Conservation (phyloP, 2,113 vertebrate genomes). For the Cryptotis parvus region DNA sequence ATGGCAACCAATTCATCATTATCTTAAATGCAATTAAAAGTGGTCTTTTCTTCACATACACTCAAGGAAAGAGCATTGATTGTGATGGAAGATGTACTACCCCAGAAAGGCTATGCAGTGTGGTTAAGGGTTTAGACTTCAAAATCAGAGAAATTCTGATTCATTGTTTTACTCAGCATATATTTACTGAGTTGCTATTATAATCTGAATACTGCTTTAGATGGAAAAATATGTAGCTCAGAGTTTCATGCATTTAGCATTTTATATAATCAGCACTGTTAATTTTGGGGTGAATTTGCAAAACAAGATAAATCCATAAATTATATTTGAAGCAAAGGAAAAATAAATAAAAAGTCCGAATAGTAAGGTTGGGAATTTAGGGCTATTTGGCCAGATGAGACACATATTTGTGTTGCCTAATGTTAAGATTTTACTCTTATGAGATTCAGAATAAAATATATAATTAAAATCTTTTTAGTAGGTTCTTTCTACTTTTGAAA, state of each 20-base stretch:
- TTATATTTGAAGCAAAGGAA: neutral
- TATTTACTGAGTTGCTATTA: neutral
- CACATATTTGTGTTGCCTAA: neutral
- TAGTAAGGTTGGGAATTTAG: neutral
- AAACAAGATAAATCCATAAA: conserved; percentile 11
- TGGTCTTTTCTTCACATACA: conserved; percentile 6
- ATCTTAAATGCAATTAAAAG: conserved; percentile 53
- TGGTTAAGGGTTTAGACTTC: neutral
- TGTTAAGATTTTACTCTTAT: neutral
- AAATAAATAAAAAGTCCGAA: neutral
- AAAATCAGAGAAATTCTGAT: neutral
- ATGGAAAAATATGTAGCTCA: neutral
- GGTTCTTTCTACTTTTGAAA: neutral
- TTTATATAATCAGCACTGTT: too few relatives aligned
- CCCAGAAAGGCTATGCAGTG: too few relatives aligned
- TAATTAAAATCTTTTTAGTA: neutral
- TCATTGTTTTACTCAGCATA: neutral
- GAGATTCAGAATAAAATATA: neutral
- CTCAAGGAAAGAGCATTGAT: neutral
- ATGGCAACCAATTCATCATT: conserved; percentile 76
- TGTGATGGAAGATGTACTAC: neutral
- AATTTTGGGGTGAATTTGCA: neutral
- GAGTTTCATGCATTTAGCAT: neutral
- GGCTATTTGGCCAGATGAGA: neutral
- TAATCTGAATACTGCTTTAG: neutral